Evolutionary conservation across 1,140 invertebrate genomes (phyloP).

Genomic region (Carposina sasakii): DNA sequence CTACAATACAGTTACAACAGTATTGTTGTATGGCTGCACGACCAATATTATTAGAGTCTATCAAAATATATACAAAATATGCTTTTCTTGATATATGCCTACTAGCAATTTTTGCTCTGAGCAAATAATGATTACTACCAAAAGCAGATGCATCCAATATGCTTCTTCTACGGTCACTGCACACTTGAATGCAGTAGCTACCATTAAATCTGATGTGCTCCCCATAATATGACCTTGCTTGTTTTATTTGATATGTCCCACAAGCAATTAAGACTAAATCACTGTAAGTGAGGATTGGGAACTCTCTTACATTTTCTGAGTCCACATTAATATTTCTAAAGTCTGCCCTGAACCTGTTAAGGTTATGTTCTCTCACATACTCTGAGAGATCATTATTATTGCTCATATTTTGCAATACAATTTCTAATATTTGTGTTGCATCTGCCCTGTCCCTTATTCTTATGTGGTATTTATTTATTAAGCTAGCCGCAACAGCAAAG

Average conservation of each 20-base stretch:
- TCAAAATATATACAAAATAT: background rate
- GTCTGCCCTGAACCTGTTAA: too few relatives aligned
- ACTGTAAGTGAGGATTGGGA: background rate
- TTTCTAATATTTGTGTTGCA: background rate
- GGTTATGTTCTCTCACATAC: too few relatives aligned
- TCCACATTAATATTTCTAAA: too few relatives aligned
- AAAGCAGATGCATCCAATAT: background rate
- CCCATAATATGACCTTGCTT: slow-evolving; percentile 20
- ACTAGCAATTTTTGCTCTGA: background rate
- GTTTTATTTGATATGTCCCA: slow-evolving; percentile 20
- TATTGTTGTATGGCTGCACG: background rate
- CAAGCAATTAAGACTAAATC: background rate
- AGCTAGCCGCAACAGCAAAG: slow-evolving; percentile 1
- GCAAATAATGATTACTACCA: too few relatives aligned
- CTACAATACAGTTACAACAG: slow-evolving; percentile 8
- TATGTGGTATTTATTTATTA: background rate
- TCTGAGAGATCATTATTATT: too few relatives aligned
- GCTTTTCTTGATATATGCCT: background rate
- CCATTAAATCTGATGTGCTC: slow-evolving; percentile 17
- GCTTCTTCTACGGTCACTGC: background rate
- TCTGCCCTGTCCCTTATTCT: background rate
- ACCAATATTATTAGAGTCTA: background rate
- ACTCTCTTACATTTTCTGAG: too few relatives aligned
- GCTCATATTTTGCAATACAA: too few relatives aligned
- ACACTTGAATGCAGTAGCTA: slow-evolving; percentile 15